Evolutionary conservation across 2,888 invertebrate genomes (phyloP).

Genomic region (Caenorhabditis macrosperma): DNA sequence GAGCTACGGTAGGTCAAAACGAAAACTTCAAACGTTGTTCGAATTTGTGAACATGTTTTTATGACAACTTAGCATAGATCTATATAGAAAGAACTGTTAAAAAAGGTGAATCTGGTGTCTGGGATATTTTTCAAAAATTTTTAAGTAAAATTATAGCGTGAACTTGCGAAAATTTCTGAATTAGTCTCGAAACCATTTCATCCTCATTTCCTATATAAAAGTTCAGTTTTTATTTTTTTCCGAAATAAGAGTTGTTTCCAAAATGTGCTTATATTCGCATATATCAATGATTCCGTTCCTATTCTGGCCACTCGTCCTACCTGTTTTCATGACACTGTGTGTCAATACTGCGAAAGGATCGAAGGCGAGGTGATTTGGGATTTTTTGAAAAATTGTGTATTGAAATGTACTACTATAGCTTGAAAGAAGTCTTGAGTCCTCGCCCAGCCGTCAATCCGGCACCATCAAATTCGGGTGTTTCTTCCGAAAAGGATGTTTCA

Average conservation of each 20-base stretch:
- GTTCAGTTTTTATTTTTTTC: neutral
- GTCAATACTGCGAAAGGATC: slow-evolving; percentile 17
- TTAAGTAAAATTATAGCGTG: neutral
- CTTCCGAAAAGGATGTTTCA: neutral
- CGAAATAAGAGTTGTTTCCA: neutral
- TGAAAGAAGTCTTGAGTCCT: neutral
- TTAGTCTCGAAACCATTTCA: neutral
- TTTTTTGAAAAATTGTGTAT: too few relatives aligned
- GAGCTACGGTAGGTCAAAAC: too few relatives aligned
- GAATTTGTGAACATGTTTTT: too few relatives aligned
- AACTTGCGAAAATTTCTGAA: neutral
- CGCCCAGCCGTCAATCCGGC: neutral
- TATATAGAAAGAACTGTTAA: too few relatives aligned
- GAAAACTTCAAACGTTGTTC: too few relatives aligned
- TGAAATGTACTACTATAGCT: neutral
- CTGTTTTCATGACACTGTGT: neutral
- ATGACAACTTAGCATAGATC: too few relatives aligned
- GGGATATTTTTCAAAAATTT: neutral
- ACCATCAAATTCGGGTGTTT: neutral
- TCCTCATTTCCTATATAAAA: neutral
- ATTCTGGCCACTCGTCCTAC: slow-evolving; percentile 2
- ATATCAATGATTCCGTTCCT: slow-evolving; percentile 36
- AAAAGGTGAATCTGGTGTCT: too few relatives aligned
- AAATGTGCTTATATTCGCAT: slow-evolving; percentile 32
- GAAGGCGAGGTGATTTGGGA: slow-evolving; percentile 6